Base-by-base conservation (phyloP, 1,140 invertebrate genomes). In the Rhysida immarginata region DNA sequence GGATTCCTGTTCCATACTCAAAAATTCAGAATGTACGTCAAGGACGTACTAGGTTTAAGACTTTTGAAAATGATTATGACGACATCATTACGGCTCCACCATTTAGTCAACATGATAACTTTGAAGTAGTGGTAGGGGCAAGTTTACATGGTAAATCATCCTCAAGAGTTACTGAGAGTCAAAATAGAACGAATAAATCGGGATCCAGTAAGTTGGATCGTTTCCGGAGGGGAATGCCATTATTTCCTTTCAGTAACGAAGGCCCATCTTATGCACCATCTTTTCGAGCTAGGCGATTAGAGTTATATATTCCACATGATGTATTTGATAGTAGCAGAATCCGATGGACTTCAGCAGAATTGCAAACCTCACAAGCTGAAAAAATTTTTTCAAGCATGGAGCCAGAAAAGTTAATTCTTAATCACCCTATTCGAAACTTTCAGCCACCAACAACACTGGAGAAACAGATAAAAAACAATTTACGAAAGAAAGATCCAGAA, bases 81-180 rank as follows among this genome's bases (percentile, higher is more conserved):
- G 54, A 55, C 54, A 55, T 55, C 14, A 49, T 55, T 26, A 55
- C 54, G 11, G 54, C 54, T 5, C 52, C 52, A 8, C 44, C 54
- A 21, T 18, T 43, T 26, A 3, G 13, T 14, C 26, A 25, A 8
- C 8, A 5, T 8, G 53, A 54, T 11, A 25, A 5, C 5, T 50
- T 55, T 43, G 25, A 26, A 3, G 5, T 55, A 5, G 41, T 49
- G 11, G 54, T 55, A 3, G 13, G 13, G 20, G 49, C 49, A 3
- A 51, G 24, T 51, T 14, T 51, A 20, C 8, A 23, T 20, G 44
- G 35, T 11, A 24, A 8, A 11, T 35, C 50, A 21, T 13, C 45
- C 45, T 8, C 8, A 8, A 13, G 8, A 48, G 8, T 8, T 8
- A 11, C 35, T 11, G n/a, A 41, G 11, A 11, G 11, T 41, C 11